A percentile compares a stretch with the other conserved stretches of the same genome.
Conservation (phyloP, 2,797 vertebrate genomes). For the Hydrolagus colliei region DNA sequence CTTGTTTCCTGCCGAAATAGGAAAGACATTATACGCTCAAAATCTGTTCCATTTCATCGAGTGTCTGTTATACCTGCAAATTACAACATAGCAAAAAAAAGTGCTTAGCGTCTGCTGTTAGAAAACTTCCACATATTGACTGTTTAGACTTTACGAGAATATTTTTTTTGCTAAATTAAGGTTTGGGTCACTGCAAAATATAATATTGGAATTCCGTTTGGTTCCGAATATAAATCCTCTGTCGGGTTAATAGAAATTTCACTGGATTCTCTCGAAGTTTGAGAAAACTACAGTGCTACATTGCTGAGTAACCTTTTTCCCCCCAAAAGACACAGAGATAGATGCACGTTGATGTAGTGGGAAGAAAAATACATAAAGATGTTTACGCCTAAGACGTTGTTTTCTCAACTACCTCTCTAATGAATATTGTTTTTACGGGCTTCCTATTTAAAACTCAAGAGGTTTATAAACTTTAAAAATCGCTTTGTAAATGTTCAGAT, state of each 20-base stretch:
- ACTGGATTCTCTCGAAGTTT: background rate
- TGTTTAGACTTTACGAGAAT: too few species aligned
- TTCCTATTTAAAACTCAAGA: background rate
- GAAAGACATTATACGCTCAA: background rate
- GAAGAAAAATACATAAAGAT: too few species aligned
- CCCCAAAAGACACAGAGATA: conserved; percentile 2
- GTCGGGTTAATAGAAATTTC: too few species aligned
- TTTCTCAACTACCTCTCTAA: too few species aligned
- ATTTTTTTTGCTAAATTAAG: too few species aligned
- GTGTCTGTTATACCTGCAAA: background rate
- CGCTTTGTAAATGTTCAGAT: background rate
- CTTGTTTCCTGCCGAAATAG: background rate
- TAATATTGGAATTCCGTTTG: too few species aligned
- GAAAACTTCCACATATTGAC: too few species aligned
- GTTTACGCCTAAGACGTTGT: background rate
- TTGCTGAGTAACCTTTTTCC: conserved; percentile 30
- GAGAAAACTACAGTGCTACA: conserved; percentile 9
- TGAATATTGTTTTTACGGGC: background rate
- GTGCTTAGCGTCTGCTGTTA: background rate
- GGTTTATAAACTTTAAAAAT: background rate
- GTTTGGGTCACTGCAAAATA: too few species aligned
- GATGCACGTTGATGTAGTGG: too few species aligned
- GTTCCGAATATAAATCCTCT: too few species aligned
- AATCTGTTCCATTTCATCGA: background rate
- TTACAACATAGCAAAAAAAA: background rate